Evolutionary conservation across 2,888 invertebrate genomes (phyloP).

Genomic region (Stictocephala bisonia): DNA sequence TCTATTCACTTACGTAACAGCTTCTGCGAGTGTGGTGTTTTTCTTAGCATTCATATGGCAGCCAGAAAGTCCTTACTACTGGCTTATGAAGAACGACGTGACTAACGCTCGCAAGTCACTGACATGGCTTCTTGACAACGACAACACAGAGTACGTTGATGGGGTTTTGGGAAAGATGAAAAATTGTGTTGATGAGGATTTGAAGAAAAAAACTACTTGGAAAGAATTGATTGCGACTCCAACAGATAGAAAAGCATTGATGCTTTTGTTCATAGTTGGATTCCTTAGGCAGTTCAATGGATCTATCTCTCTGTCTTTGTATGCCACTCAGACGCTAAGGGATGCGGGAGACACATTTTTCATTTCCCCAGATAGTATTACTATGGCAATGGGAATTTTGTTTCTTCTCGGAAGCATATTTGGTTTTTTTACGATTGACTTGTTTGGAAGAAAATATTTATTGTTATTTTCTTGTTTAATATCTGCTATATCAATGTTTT

Average conservation of each 20-base stretch:
- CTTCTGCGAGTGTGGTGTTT: constrained; percentile 66
- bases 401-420: background rate
- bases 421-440: background rate
- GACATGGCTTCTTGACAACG: background rate
- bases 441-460: background rate
- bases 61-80: constrained; percentile 72
- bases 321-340: background rate
- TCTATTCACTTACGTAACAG: constrained; percentile 63
- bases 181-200: background rate
- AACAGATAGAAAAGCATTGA: constrained; percentile 8
- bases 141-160: background rate
- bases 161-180: background rate
- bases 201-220: background rate
- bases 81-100: constrained; percentile 67
- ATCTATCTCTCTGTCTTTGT: background rate
- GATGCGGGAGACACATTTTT: background rate
- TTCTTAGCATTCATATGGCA: constrained; percentile 68
- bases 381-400: background rate
- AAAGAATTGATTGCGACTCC: background rate
- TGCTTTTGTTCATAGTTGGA: background rate
- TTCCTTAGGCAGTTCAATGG: background rate
- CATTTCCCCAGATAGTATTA: background rate
- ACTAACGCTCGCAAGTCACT: constrained; percentile 47
- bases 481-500: background rate
- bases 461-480: background rate